Percentiles rank a stretch among this genome's conserved stretches.
These are phyloP conservation scores for Esox niger DNA, from an alignment of 2,113 vertebrate species.

Conservation along the genomic window DNA sequence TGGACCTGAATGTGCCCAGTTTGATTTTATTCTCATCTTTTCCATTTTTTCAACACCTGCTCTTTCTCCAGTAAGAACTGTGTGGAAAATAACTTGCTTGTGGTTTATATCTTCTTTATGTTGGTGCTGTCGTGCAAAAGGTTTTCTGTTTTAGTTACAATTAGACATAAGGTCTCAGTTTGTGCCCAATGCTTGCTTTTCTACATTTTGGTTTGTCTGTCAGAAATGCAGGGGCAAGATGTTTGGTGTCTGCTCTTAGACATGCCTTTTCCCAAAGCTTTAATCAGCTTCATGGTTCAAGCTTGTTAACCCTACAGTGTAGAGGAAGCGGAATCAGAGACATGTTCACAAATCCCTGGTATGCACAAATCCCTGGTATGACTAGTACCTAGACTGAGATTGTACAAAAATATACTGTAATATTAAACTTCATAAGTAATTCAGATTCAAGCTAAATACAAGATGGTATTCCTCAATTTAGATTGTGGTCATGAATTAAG, in stretches of 20 bases:
- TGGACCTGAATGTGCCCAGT: constrained; percentile 13
- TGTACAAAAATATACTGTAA: constrained; percentile 48
- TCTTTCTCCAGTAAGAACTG: constrained; percentile 18
- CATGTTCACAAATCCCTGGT: constrained; percentile 10
- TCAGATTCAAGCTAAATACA: constrained; percentile 13
- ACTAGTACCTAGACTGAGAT: constrained; percentile 67
- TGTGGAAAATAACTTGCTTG: constrained; percentile 18
- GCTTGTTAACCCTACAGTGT: background rate
- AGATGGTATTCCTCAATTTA: background rate
- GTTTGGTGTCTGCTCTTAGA: constrained; percentile 3
- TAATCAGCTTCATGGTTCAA: constrained; percentile 17
- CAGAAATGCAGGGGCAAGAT: background rate
- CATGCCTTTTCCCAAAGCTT: background rate
- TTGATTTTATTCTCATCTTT: too few relatives aligned
- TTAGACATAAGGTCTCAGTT: constrained; percentile 10
- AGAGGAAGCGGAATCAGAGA: background rate
- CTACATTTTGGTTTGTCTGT: constrained; percentile 24
- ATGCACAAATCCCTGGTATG: too few relatives aligned
- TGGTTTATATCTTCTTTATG: background rate
- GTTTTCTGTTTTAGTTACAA: constrained; percentile 14
- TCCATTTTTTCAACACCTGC: background rate
- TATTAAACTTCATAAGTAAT: constrained; percentile 37
- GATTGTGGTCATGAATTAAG: background rate
- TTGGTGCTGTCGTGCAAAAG: constrained; percentile 5
- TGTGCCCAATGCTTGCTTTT: constrained; percentile 7